These are phyloP conservation scores for Muscina levida DNA, from an alignment of 2,888 invertebrate genomes.

Conservation along the genomic window DNA sequence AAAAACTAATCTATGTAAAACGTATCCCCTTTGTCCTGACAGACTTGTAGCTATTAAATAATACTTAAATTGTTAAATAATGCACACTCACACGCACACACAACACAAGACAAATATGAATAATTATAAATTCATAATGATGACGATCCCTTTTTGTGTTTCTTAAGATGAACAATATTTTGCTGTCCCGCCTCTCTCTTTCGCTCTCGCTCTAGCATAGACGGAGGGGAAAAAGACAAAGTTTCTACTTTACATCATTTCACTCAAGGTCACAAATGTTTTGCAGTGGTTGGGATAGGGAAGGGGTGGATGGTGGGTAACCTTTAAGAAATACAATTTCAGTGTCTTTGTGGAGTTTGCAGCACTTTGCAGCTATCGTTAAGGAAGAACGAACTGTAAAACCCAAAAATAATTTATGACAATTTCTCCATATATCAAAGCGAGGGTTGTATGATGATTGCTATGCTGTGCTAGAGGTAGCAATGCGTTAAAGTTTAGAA, in stretches of 20 bases:
- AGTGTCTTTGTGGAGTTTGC: neutral
- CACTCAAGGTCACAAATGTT: slow-evolving; percentile 6
- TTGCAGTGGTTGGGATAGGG: neutral
- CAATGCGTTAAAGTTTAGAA: no score
- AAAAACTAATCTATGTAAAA: no score
- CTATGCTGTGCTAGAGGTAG: no score
- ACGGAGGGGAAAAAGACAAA: neutral
- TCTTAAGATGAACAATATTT: neutral
- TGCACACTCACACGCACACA: neutral
- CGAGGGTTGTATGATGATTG: no score
- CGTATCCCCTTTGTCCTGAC: neutral
- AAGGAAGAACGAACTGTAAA: neutral
- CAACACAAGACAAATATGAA: neutral
- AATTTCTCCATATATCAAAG: neutral
- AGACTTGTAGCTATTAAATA: slow-evolving; percentile 13
- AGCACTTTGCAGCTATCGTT: neutral
- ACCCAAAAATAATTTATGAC: slow-evolving; percentile 16
- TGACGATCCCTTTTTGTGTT: neutral
- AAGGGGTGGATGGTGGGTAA: neutral
- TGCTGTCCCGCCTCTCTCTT: no score
- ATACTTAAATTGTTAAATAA: slow-evolving; percentile 12
- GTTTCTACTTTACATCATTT: slow-evolving; percentile 8
- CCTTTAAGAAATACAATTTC: neutral
- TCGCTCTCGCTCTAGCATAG: no score
- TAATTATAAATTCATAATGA: slow-evolving; percentile 22